phyloP scores from a whole-genome alignment of 2,113 vertebrate species.

The Labeo rohita region DNA sequence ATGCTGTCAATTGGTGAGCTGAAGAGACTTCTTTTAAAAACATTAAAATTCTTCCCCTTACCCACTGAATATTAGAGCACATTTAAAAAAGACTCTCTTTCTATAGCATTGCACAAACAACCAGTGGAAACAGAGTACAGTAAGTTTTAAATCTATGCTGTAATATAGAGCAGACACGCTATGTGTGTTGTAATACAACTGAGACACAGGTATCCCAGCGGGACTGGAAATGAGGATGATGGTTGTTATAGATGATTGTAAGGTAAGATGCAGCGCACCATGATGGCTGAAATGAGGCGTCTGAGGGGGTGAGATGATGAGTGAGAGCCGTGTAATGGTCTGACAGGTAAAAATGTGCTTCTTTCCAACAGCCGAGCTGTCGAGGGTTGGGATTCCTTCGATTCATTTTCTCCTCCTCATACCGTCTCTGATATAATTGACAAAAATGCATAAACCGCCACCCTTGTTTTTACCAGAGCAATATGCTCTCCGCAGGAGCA shows the following conservation, averaged over 20 bases:
- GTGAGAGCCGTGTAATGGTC: not conserved
- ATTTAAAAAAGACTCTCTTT: too few relatives aligned
- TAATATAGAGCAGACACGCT: not conserved
- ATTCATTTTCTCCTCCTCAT: not conserved
- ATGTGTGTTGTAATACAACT: not conserved
- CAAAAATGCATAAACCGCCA: not conserved
- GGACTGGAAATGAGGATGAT: not conserved
- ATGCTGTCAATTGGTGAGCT: not conserved
- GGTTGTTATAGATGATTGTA: not conserved
- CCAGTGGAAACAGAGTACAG: not conserved
- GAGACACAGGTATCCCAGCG: not conserved
- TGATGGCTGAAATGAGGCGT: not conserved
- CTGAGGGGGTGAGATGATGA: not conserved
- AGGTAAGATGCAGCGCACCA: not conserved
- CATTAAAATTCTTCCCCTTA: too few relatives aligned
- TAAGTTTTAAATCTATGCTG: not conserved
- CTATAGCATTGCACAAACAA: too few relatives aligned
- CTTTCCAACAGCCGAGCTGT: not conserved
- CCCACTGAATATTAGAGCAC: too few relatives aligned
- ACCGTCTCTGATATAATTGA: not conserved
- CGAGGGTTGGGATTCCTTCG: not conserved
- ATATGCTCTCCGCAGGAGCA: not conserved
- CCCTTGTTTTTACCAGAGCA: not conserved
- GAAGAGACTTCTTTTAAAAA: not conserved
- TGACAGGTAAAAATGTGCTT: not conserved